Evolutionary conservation across 2,113 vertebrate species (phyloP), one percentile per base, ranked within the genome.

Genomic region (Plecotus auritus): DNA sequence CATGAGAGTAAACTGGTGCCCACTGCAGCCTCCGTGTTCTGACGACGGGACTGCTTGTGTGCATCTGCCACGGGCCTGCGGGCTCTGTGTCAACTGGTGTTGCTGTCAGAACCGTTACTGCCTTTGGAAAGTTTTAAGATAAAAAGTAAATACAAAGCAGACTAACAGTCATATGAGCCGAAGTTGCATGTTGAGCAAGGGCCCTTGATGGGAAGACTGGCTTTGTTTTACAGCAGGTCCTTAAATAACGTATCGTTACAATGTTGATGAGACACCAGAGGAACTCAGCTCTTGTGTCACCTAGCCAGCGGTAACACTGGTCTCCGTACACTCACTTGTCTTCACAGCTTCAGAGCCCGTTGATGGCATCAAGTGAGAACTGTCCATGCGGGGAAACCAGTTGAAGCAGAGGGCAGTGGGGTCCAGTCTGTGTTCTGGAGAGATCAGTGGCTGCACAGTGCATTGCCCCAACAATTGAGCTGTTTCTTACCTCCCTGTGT

Each of bases 361-460:
- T 1, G 6, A 26, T 2, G n/a, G 26, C 2, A 7, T 37, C 37
- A 22, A 78, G 49, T 37, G n/a, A 80, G 77, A 13, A 23, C 76
- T 23, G 18, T 30, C 47, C 8, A 4, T 54, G 49, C 13, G 49
- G 64, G 42, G 32, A 69, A 16, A 5, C 37, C 45, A n/a, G 6
- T 49, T 56, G 56, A 26, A 66, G 69, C 26, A 42, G 78, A 49
- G 30, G 51, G 51, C 37, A 12, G 23, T 16, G 35, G 51, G 70
- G 11, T 80, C 40, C 2, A 18, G 32, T 28, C 26, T 90, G 64
- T 42, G 23, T 35, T 85, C 61, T 35, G 12, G 49, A 49, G 54
- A 45, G 37, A 9, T 11, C 30, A 1, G 5, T 23, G 32, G 18
- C 28, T 49, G 28, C n/a, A 37, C 0, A 0, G 3, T 3, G 2